Evolutionary conservation across 64 coral and sea anemone species (phyloP).

Genomic region (Porites lutea): DNA sequence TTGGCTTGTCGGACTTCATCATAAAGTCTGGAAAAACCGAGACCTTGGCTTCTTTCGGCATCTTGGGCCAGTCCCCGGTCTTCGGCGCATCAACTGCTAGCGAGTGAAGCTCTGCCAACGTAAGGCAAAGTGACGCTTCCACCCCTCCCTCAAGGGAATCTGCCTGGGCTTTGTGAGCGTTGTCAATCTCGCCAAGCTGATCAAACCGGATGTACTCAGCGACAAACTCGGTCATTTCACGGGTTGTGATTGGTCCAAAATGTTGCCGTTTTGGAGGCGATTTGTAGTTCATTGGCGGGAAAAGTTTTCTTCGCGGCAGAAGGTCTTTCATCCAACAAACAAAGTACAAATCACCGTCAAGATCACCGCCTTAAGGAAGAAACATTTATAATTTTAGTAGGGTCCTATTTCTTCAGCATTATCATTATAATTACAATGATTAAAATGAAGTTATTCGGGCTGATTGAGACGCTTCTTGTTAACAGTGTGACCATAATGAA

Average conservation of each 20-base stretch:
- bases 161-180: conserved; percentile 96
- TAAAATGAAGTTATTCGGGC: no score
- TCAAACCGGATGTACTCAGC: conserved; percentile 90
- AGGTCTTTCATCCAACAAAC: conserved; percentile 93
- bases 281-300: conserved; percentile 92
- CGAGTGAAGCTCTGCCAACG: conserved; percentile 86
- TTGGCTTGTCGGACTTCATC: conserved; percentile 99
- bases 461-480: no score
- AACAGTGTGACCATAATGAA: no score
- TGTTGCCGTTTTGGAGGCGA: conserved; percentile 65
- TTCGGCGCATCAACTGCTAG: conserved; percentile 94
- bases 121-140: conserved; percentile 82
- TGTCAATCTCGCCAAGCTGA: conserved; percentile 96
- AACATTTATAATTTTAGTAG: background rate
- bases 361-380: conserved; percentile 78
- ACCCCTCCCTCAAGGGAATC: conserved; percentile 73
- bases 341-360: conserved; percentile 97
- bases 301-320: conserved; percentile 59
- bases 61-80: conserved; percentile 83
- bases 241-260: conserved; percentile 55
- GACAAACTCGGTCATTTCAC: conserved; percentile 91
- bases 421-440: no score
- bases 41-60: conserved; percentile 44
- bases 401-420: background rate
- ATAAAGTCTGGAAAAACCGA: conserved; percentile 94